phyloP scores from a whole-genome alignment of 2,113 vertebrate genomes.

The Prolemur simus region DNA sequence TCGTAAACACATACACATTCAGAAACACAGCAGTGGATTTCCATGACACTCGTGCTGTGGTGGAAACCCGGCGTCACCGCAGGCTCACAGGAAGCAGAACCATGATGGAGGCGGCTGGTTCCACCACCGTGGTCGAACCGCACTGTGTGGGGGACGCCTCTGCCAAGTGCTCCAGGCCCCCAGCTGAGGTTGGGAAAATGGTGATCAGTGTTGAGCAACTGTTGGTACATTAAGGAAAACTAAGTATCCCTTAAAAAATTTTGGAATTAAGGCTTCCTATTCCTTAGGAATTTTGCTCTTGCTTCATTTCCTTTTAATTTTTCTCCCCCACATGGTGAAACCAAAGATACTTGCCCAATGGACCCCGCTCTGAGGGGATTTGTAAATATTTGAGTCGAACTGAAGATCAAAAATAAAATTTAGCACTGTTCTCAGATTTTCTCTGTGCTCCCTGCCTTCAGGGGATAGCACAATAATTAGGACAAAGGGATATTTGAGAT shows the following conservation, averaged over 20 bases:
- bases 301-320: not conserved
- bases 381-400: not conserved
- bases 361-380: not conserved
- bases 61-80: not conserved
- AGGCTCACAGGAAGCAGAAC: not conserved
- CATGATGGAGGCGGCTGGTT: accelerated
- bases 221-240: accelerated
- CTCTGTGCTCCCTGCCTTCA: not conserved
- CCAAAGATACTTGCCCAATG: not conserved
- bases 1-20: not conserved
- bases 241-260: accelerated
- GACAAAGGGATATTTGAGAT: slow-evolving; percentile 59
- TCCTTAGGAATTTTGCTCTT: not conserved
- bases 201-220: accelerated
- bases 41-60: not conserved
- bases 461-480: slow-evolving; percentile 33
- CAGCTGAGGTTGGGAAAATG: not conserved
- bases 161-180: accelerated
- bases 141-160: accelerated
- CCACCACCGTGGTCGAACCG: accelerated
- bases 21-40: not conserved
- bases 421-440: not conserved
- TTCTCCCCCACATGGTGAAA: not conserved
- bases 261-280: not conserved
- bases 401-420: slow-evolving; percentile 4